Conservation (phyloP, 1,140 invertebrate species). For the Philopotamus ludificatus region DNA sequence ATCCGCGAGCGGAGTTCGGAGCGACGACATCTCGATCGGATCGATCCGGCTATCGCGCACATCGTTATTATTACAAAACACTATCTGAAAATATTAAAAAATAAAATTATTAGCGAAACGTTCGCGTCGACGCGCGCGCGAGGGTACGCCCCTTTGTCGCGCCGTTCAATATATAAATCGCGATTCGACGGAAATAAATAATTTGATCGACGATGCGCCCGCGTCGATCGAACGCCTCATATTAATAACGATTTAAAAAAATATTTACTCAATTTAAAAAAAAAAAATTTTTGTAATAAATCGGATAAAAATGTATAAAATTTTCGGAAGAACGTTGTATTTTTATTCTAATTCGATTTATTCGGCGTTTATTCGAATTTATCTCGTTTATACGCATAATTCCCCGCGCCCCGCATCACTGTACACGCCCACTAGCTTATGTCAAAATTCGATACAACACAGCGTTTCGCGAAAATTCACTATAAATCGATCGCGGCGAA, state of each 20-base stretch:
- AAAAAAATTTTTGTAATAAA: too few relatives aligned
- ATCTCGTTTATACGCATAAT: slow-evolving; percentile 13
- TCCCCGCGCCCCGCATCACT: background rate
- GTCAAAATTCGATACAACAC: slow-evolving; percentile 5
- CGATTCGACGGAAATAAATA: too few relatives aligned
- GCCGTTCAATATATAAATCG: too few relatives aligned
- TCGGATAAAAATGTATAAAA: too few relatives aligned
- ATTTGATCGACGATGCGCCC: too few relatives aligned
- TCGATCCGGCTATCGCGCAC: slow-evolving; percentile 9
- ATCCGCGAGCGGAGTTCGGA: background rate
- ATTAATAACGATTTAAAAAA: too few relatives aligned
- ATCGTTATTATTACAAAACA: slow-evolving; percentile 10
- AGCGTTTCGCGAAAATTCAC: background rate
- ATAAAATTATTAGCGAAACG: slow-evolving; percentile 3
- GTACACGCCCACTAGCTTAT: slow-evolving; percentile 19
- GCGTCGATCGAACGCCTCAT: too few relatives aligned
- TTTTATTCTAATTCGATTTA: too few relatives aligned
- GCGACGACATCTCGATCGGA: slow-evolving; percentile 12
- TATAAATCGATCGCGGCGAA: background rate
- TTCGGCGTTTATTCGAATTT: too few relatives aligned
- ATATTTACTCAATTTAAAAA: too few relatives aligned
- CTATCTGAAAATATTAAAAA: slow-evolving; percentile 17
- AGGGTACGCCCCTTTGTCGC: background rate
- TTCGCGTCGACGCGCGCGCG: too few relatives aligned
- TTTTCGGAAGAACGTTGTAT: too few relatives aligned